phyloP scores from a whole-genome alignment of 2,888 invertebrate species.

The Syrista parreyssii region DNA sequence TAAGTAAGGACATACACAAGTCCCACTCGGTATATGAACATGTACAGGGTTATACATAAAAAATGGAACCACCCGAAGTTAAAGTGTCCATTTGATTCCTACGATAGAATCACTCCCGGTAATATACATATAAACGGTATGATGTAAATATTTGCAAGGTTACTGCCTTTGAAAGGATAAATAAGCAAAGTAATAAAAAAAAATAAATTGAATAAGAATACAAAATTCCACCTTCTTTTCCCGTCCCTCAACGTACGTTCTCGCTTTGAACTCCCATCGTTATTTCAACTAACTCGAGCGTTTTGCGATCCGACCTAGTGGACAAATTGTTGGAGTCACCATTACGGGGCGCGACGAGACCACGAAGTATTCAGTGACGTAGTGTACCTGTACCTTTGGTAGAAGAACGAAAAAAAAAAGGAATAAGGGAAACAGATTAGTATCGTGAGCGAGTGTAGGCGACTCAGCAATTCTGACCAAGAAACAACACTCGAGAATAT shows the following conservation, averaged over 20 bases:
- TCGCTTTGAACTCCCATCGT: slow-evolving; percentile 29
- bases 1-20: not conserved
- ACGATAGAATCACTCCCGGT: not conserved
- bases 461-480: not conserved
- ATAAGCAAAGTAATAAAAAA: not conserved
- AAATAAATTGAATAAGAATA: not conserved
- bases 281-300: slow-evolving; percentile 43
- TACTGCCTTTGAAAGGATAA: not conserved
- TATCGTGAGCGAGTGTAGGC: not conserved
- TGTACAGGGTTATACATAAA: not conserved
- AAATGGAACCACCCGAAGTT: not conserved
- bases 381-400: not conserved
- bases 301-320: slow-evolving; percentile 3
- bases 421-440: not conserved
- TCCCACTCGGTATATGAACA: not conserved
- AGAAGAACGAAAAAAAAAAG: not conserved
- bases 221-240: not conserved
- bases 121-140: not conserved
- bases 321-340: slow-evolving; percentile 26
- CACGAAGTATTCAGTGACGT: not conserved
- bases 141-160: not conserved
- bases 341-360: slow-evolving; percentile 4
- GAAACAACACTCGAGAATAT: not conserved
- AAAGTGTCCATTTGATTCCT: not conserved
- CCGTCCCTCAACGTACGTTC: not conserved